Evolutionary conservation across 2,113 vertebrate species (phyloP).

Genomic region (Salvelinus sp.): DNA sequence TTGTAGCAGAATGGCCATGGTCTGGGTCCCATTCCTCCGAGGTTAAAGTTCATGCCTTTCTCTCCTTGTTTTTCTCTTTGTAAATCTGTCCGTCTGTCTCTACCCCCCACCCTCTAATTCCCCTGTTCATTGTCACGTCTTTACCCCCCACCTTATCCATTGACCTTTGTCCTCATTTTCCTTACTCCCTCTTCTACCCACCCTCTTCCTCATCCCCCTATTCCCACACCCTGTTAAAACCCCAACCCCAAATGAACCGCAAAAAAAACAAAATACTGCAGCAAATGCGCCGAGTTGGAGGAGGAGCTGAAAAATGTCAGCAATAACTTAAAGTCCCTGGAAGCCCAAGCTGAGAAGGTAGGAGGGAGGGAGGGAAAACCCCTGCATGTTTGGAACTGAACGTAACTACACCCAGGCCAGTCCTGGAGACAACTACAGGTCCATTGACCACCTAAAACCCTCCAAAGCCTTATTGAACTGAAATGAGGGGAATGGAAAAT

Average conservation of each 20-base stretch:
- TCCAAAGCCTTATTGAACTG: neutral
- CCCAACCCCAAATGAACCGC: slow-evolving; percentile 10
- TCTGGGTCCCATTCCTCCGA: neutral
- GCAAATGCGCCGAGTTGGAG: slow-evolving; percentile 90
- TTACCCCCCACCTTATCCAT: slow-evolving; percentile 3
- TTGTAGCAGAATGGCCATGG: neutral
- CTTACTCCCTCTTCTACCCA: neutral
- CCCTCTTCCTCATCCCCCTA: neutral
- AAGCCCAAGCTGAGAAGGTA: slow-evolving; percentile 97
- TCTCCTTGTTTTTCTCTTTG: slow-evolving; percentile 28
- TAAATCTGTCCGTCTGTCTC: slow-evolving; percentile 40
- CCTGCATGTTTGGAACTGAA: slow-evolving; percentile 28
- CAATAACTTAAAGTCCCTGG: slow-evolving; percentile 93
- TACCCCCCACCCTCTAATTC: slow-evolving; percentile 5
- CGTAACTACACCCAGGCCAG: neutral
- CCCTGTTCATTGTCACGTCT: neutral
- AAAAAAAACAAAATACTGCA: slow-evolving; percentile 61
- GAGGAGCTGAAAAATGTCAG: slow-evolving; percentile 96
- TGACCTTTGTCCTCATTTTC: slow-evolving; percentile 7
- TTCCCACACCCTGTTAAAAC: neutral
- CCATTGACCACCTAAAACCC: neutral
- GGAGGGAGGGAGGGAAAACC: slow-evolving; percentile 25
- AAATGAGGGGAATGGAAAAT: neutral
- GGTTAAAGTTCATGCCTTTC: slow-evolving; percentile 27
- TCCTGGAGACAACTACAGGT: neutral